phyloP scores from a whole-genome alignment of 2,113 vertebrate species.

The Odocoileus virginianus region DNA sequence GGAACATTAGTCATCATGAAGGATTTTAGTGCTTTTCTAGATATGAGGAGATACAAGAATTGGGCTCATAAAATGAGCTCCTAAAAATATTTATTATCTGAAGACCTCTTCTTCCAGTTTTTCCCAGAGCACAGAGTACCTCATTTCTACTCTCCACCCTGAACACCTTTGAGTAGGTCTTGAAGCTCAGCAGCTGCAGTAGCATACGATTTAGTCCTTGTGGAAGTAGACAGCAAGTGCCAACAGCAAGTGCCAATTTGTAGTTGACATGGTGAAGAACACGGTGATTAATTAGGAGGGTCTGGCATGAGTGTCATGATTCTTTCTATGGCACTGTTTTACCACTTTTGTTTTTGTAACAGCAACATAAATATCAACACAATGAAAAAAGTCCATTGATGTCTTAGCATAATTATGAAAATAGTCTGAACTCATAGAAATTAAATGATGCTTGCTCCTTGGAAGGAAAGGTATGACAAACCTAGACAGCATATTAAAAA shows the following conservation, averaged over 20 bases:
- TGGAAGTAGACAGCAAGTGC: background rate
- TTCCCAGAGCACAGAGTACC: background rate
- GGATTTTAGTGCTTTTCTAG: background rate
- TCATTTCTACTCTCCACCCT: background rate
- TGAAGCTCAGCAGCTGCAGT: background rate
- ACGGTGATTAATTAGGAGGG: background rate
- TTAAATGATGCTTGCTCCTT: background rate
- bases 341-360: background rate
- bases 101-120: background rate
- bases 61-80: background rate
- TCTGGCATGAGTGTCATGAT: background rate
- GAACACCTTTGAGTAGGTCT: background rate
- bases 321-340: background rate
- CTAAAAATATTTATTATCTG: background rate
- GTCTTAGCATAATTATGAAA: background rate
- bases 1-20: background rate
- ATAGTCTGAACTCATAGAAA: background rate
- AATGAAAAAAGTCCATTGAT: background rate
- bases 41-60: background rate
- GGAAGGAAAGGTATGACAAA: background rate
- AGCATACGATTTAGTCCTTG: background rate
- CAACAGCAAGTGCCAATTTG: background rate
- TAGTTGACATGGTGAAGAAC: background rate
- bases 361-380: background rate
- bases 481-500: background rate